Percentiles rank a stretch among this genome's conserved stretches.
phyloP scores from a whole-genome alignment of 2,888 invertebrate species.

The Drepanosiphum platanoidis region DNA sequence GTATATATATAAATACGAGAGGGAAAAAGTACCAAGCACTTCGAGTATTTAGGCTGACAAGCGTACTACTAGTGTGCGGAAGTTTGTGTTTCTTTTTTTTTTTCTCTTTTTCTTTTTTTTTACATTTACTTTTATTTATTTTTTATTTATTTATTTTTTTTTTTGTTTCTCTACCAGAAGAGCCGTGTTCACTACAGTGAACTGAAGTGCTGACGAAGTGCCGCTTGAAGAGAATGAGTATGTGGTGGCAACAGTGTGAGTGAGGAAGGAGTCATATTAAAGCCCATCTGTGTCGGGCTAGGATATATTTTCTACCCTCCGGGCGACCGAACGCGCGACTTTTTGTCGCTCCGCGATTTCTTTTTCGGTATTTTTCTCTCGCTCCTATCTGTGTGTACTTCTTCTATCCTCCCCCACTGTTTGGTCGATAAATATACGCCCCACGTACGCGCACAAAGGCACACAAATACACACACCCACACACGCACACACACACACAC shows the following conservation, averaged over 20 bases:
- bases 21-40: slow-evolving; percentile 27
- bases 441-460: neutral
- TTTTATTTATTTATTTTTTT: slow-evolving; percentile 21
- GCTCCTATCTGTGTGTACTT: neutral
- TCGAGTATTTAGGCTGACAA: slow-evolving; percentile 59
- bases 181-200: slow-evolving; percentile 4
- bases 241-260: slow-evolving; percentile 7
- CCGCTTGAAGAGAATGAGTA: slow-evolving; percentile 34
- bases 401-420: neutral
- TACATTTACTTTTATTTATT: neutral
- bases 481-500: neutral
- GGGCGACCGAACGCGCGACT: slow-evolving; percentile 11
- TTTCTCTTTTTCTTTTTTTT: neutral
- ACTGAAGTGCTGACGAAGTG: slow-evolving; percentile 61
- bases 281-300: slow-evolving; percentile 45
- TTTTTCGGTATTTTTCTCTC: slow-evolving; percentile 17
- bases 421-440: slow-evolving; percentile 39
- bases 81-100: slow-evolving; percentile 43
- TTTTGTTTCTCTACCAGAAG: slow-evolving; percentile 28
- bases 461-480: neutral
- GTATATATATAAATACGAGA: neutral
- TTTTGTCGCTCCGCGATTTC: slow-evolving; percentile 45
- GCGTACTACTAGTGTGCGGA: slow-evolving; percentile 28
- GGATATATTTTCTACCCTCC: slow-evolving; percentile 33
- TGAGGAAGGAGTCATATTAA: slow-evolving; percentile 48